Evolutionary conservation across 1,140 invertebrate species (phyloP).

Genomic region (Heliconius melpomene): DNA sequence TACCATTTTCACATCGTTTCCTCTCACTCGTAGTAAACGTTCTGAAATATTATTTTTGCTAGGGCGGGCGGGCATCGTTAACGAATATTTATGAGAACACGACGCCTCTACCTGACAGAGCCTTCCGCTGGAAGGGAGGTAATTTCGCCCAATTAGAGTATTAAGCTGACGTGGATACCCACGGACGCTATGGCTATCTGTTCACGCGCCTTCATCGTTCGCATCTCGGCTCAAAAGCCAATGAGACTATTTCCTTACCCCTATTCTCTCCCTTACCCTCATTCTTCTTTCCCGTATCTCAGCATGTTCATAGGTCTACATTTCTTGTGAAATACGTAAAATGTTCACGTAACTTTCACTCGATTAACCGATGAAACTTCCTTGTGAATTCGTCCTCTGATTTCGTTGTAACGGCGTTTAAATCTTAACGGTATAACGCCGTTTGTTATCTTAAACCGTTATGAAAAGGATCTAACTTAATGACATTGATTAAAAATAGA

Average conservation of each 20-base stretch:
- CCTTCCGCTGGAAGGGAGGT: conserved; percentile 68
- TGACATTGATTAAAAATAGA: not conserved
- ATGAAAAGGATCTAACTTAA: not conserved
- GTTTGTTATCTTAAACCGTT: conserved; percentile 18
- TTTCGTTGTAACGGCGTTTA: conserved; percentile 54
- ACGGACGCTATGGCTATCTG: conserved; percentile 73
- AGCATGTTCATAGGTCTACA: conserved; percentile 58
- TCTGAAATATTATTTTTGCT: conserved; percentile 77
- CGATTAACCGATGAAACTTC: conserved; percentile 71
- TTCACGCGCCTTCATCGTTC: conserved; percentile 38
- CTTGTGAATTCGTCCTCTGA: conserved; percentile 62
- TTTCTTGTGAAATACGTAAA: conserved; percentile 70
- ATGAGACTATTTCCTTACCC: conserved; percentile 66
- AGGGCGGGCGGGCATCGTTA: conserved; percentile 70
- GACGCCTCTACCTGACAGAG: conserved; percentile 69
- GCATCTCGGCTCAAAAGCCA: conserved; percentile 52
- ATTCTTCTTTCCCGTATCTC: conserved; percentile 61
- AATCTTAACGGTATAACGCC: conserved; percentile 15
- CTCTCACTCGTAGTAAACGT: conserved; percentile 63
- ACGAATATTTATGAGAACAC: conserved; percentile 78
- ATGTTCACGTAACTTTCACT: conserved; percentile 75
- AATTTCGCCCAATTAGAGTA: conserved; percentile 79
- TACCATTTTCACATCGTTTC: conserved; percentile 66
- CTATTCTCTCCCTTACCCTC: conserved; percentile 66
- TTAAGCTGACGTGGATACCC: conserved; percentile 79